Percentiles rank a stretch among this genome's conserved stretches.
Evolutionary conservation across 2,113 vertebrate genomes (phyloP).

Genomic region (Xenopus borealis): DNA sequence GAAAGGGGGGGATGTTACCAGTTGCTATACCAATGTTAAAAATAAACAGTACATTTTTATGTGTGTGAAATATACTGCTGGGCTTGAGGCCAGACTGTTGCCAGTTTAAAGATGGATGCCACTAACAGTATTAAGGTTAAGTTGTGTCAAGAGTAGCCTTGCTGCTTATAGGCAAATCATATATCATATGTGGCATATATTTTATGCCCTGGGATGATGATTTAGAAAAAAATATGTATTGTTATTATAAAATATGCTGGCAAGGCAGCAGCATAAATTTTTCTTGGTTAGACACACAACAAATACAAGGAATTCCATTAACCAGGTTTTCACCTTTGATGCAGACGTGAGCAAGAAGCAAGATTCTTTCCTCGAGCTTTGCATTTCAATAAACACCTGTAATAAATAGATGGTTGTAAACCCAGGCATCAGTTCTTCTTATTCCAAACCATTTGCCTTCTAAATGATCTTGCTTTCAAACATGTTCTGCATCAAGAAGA

Average conservation of each 20-base stretch:
- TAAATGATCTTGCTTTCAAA: conserved; percentile 28
- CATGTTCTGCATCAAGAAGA: background rate
- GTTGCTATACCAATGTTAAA: background rate
- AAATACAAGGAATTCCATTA: conserved; percentile 39
- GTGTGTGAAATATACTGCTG: background rate
- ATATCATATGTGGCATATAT: conserved; percentile 9
- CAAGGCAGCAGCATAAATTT: conserved; percentile 26
- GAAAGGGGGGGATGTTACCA: too few species aligned
- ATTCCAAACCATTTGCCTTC: background rate
- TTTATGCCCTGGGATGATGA: conserved; percentile 1
- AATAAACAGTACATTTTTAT: background rate
- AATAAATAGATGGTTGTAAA: conserved; percentile 26
- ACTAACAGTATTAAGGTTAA: conserved; percentile 11
- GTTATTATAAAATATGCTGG: conserved; percentile 40
- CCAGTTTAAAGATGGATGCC: background rate
- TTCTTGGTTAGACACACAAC: conserved; percentile 22
- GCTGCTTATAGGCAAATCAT: conserved; percentile 11
- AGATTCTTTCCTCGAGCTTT: conserved; percentile 1
- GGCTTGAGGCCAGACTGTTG: background rate
- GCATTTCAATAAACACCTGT: conserved; percentile 11
- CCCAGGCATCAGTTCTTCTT: conserved; percentile 3
- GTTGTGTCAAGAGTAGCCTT: conserved; percentile 10
- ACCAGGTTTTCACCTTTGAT: conserved; percentile 14
- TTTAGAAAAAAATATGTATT: conserved; percentile 24
- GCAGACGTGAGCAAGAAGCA: conserved; percentile 29